Evolutionary conservation across 2,888 invertebrate species (phyloP).

Genomic region (Anticlea derivata): DNA sequence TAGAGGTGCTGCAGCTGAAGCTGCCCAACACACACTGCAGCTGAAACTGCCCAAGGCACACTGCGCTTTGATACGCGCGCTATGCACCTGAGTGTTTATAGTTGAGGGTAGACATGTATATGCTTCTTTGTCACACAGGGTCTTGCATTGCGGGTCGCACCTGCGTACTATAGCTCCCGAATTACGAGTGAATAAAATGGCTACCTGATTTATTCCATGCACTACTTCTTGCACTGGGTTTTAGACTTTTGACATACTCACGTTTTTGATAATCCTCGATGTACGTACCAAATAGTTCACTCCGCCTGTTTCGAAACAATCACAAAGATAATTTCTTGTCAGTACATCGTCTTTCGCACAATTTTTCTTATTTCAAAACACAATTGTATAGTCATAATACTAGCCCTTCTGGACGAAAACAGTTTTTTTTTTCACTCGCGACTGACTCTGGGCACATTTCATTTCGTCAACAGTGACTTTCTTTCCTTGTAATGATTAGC

Average conservation of each 20-base stretch:
- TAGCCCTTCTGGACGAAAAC: conserved; percentile 26
- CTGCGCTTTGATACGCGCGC: neutral
- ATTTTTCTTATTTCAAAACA: conserved; percentile 51
- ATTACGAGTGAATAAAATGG: conserved; percentile 28
- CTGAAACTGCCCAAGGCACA: neutral
- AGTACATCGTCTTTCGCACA: conserved; percentile 54
- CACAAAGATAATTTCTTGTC: conserved; percentile 43
- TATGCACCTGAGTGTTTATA: neutral
- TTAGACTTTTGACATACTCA: conserved; percentile 23
- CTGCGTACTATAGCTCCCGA: neutral
- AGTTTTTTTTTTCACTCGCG: conserved; percentile 41
- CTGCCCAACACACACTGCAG: neutral
- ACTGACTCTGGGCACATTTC: conserved; percentile 45
- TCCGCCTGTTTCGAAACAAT: conserved; percentile 43
- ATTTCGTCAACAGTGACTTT: conserved; percentile 51
- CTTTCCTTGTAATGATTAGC: conserved; percentile 46
- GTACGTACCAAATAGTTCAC: conserved; percentile 45
- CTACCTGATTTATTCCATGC: conserved; percentile 18
- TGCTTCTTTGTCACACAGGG: conserved; percentile 1
- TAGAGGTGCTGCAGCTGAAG: neutral
- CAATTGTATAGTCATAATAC: conserved; percentile 50
- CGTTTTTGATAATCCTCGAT: conserved; percentile 34
- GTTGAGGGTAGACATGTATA: neutral
- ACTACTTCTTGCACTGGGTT: neutral
- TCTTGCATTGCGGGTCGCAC: neutral